Evolutionary conservation across 2,113 vertebrate species (phyloP).

Genomic region (Carassius gibelio): DNA sequence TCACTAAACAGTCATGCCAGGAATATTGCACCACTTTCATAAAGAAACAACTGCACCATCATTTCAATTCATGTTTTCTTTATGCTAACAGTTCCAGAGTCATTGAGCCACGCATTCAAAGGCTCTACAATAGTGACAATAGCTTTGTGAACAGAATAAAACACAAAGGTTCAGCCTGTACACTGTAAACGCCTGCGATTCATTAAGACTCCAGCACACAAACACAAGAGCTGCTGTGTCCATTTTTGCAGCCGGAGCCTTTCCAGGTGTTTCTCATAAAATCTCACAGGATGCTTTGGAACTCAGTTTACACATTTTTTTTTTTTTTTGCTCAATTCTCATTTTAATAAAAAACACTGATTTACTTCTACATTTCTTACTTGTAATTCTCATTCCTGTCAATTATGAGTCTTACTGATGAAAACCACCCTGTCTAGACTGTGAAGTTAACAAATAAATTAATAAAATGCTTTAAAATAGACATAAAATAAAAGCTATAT

Average conservation of each 20-base stretch:
- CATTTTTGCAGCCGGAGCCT: not conserved
- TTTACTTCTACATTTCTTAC: not conserved
- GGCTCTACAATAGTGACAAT: not conserved
- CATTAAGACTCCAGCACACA: not conserved
- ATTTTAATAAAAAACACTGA: not conserved
- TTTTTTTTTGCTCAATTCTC: too few species aligned
- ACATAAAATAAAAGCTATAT: not conserved
- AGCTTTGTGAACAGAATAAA: not conserved
- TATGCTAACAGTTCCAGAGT: not conserved
- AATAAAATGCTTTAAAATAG: not conserved
- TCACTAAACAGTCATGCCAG: not conserved
- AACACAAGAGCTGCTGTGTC: conserved; percentile 14
- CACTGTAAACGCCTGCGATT: conserved; percentile 1
- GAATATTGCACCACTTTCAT: not conserved
- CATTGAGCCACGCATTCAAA: not conserved
- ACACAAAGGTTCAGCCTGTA: not conserved
- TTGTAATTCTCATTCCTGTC: not conserved
- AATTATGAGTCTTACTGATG: not conserved
- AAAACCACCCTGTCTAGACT: not conserved
- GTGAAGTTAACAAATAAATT: not conserved
- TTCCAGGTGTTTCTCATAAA: conserved; percentile 12
- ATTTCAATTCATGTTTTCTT: not conserved
- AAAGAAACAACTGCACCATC: not conserved
- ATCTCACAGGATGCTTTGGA: not conserved
- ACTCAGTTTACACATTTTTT: too few species aligned